These are phyloP conservation scores for Scolanthus callimorphus DNA, from an alignment of 92 coral and sea anemone genomes.

Conservation along the genomic window DNA sequence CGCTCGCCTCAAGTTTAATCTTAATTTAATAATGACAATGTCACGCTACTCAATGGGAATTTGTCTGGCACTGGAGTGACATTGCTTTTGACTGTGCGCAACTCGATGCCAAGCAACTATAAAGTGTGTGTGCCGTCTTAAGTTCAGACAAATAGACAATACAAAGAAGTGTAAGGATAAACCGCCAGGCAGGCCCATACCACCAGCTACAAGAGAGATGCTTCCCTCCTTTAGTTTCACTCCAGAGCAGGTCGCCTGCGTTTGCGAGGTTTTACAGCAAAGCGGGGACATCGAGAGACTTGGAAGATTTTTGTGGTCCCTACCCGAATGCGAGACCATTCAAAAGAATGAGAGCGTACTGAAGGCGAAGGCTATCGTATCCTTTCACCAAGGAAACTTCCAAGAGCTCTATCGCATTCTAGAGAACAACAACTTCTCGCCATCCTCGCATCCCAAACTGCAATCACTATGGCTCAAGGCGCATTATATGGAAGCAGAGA, in stretches of 20 bases:
- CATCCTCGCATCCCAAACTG: constrained; percentile 92
- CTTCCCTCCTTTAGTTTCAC: constrained; percentile 99
- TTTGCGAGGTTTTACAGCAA: constrained; percentile 98
- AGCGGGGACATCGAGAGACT: constrained; percentile 99
- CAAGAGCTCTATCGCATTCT: constrained; percentile 97
- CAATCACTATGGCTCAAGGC: constrained; percentile 99
- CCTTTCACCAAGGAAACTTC: constrained; percentile 98
- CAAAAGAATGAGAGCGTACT: constrained; percentile 99
- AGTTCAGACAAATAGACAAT: constrained; percentile 96
- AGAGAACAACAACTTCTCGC: constrained; percentile 94
- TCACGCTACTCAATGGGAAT: constrained; percentile 92
- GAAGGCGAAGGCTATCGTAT: constrained; percentile 94
- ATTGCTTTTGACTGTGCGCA: constrained; percentile 93
- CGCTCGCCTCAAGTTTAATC: constrained; percentile 80
- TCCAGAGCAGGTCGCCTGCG: constrained; percentile 99
- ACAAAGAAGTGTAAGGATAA: constrained; percentile 90
- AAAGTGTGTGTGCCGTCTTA: constrained; percentile 96
- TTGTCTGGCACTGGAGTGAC: constrained; percentile 91
- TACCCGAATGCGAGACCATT: constrained; percentile 97
- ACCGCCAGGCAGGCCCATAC: constrained; percentile 37
- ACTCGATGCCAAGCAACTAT: constrained; percentile 96
- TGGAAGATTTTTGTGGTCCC: constrained; percentile 98
- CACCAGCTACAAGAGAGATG: constrained; percentile 57
- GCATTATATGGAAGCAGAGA: constrained; percentile 99
- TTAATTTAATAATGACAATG: constrained; percentile 98